Evolutionary conservation across 2,888 invertebrate species (phyloP), one percentile per base, ranked within the genome.

Genomic region (Deilephila porcellus): DNA sequence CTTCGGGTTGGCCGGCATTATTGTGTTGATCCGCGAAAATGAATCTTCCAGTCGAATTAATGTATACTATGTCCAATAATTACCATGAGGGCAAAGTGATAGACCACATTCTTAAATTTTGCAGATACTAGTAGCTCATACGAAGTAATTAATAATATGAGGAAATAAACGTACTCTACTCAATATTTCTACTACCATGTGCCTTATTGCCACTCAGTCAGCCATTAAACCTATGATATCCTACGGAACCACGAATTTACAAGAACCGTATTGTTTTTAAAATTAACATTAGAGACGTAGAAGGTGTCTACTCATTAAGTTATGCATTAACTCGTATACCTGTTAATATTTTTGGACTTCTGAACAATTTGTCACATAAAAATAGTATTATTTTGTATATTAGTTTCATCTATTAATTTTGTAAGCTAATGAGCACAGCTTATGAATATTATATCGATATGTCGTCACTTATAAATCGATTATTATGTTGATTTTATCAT

Each of bases 341-440:
- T 83, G 80, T 85, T 86, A 80, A 82, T 83, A 75, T 78, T 81
- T 85, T 83, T 83, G 78, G 82, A 85, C 87, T 88, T 80, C 86
- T 83, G 85, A 75, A 80, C 78, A 75, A 88, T 89, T 86, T 84
- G 81, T 87, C 82, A 67, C 14, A 17, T 67, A 67, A 52, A 67
- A 11, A 8, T 67, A 45, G 64, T 70, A 25, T 20, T 70, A 14
- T 71, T 56, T 29, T 34, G 56, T n/a, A 32, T 56, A 19, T 20
- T 11, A 6, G 70, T 56, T 62, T 32, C 32, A 25, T n/a, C 53
- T 34, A 72, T 53, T 11, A 63, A 17, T 72, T 53, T 72, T 34
- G 53, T 56, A n/a, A 20, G 62, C 4, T 72, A 25, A 53, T 64
- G n/a, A 64, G 52, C 34, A 63, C 34, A 25, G 20, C 32, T 72